Evolutionary conservation across 1,140 invertebrate species (phyloP).

Genomic region (Adoxophyes honmai): DNA sequence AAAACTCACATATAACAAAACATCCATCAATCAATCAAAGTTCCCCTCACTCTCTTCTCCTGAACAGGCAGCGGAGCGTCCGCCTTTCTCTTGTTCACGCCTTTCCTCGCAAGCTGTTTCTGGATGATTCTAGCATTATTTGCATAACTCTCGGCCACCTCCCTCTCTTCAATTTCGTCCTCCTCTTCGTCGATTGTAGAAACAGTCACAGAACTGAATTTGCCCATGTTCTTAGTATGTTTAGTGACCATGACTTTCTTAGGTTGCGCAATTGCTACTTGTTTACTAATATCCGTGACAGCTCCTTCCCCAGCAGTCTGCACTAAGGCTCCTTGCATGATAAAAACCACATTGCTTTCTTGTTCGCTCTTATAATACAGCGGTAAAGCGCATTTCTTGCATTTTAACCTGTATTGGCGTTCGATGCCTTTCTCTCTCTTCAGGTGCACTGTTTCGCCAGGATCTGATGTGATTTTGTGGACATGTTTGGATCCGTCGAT

Average conservation of each 20-base stretch:
- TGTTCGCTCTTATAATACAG: too few relatives aligned
- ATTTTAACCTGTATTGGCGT: too few relatives aligned
- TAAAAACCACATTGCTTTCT: too few relatives aligned
- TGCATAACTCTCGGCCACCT: conserved; percentile 98
- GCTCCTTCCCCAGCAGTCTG: too few relatives aligned
- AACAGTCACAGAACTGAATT: conserved; percentile 99
- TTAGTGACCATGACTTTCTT: conserved; percentile 98
- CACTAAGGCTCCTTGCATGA: too few relatives aligned
- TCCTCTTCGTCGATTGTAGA: conserved; percentile 97
- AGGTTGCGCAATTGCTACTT: too few relatives aligned
- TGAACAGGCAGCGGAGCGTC: conserved; percentile 66
- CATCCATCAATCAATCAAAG: conserved; percentile 80
- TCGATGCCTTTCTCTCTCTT: too few relatives aligned
- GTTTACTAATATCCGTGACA: conserved; percentile 89
- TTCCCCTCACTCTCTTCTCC: conserved; percentile 80
- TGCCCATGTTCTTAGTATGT: conserved; percentile 99
- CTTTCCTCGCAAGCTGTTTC: conserved; percentile 96
- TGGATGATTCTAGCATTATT: conserved; percentile 99
- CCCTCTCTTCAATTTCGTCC: conserved; percentile 93
- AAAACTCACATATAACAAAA: too few relatives aligned
- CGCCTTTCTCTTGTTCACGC: conserved; percentile 89
- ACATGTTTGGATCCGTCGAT: too few relatives aligned
- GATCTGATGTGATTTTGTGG: too few relatives aligned
- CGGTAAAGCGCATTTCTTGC: too few relatives aligned
- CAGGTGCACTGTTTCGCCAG: too few relatives aligned